phyloP scores from a whole-genome alignment of 2,888 invertebrate genomes.

The Drosophila leonis region DNA sequence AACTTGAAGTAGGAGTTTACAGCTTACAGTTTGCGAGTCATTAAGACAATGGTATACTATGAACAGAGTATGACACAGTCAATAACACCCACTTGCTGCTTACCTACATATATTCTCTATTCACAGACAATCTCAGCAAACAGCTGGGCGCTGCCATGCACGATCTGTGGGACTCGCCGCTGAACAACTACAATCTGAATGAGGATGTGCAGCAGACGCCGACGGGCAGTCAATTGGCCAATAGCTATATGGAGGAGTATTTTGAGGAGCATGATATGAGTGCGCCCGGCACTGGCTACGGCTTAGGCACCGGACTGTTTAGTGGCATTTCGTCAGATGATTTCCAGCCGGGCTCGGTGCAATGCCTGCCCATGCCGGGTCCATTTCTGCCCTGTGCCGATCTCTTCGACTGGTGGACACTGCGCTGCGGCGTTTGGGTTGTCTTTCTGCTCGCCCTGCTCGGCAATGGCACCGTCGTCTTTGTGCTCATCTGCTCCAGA shows the following conservation, averaged over 20 bases:
- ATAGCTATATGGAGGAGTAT: conserved; percentile 90
- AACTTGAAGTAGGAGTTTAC: too few relatives aligned
- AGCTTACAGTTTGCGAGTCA: not conserved
- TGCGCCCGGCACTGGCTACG: conserved; percentile 59
- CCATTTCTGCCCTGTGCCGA: conserved; percentile 98
- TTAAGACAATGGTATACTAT: not conserved
- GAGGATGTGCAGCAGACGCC: conserved; percentile 58
- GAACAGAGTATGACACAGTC: not conserved
- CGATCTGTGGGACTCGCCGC: conserved; percentile 88
- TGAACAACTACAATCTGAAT: conserved; percentile 51
- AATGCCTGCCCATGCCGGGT: conserved; percentile 94
- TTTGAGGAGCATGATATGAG: conserved; percentile 87
- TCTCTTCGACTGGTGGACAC: conserved; percentile 98
- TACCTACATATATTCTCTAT: not conserved
- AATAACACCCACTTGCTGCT: not conserved
- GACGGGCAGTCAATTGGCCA: conserved; percentile 58
- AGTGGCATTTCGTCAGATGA: conserved; percentile 82
- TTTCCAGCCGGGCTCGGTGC: conserved; percentile 84
- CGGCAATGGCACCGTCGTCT: conserved; percentile 98
- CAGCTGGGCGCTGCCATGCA: conserved; percentile 90
- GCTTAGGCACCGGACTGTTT: conserved; percentile 78
- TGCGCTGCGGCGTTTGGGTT: conserved; percentile 98
- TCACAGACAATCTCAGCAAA: conserved; percentile 89
- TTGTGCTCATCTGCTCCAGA: conserved; percentile 95
- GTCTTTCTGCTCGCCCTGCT: conserved; percentile 97